These are phyloP conservation scores for Oligia strigilis DNA, from an alignment of 2,888 invertebrate species.

Conservation along the genomic window DNA sequence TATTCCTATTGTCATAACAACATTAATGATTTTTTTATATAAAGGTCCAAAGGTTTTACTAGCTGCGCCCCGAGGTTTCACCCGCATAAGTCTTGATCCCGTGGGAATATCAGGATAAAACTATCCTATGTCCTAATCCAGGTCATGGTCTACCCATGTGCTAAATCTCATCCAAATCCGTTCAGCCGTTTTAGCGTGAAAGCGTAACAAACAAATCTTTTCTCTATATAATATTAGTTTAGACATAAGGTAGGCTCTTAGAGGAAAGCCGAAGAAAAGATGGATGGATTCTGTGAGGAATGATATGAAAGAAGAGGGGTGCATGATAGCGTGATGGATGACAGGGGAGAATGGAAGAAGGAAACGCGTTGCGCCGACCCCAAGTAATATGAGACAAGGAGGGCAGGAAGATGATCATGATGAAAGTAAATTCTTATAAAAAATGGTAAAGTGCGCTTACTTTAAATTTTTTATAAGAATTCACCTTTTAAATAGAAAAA, in stretches of 20 bases:
- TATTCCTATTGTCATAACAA: background rate
- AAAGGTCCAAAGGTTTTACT: background rate
- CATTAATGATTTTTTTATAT: slow-evolving; percentile 3
- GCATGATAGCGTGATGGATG: background rate
- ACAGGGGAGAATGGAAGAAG: background rate
- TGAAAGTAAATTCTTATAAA: background rate
- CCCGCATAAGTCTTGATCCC: background rate
- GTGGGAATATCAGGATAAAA: background rate
- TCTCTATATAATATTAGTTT: background rate
- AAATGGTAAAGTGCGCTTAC: too few relatives aligned
- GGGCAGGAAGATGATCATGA: background rate
- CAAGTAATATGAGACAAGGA: background rate
- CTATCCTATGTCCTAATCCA: background rate
- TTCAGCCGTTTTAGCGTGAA: background rate
- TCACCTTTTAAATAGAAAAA: background rate
- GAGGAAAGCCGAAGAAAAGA: background rate
- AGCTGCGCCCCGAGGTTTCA: background rate
- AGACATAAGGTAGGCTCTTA: background rate
- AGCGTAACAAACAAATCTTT: background rate
- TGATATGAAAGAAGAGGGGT: background rate
- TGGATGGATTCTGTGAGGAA: background rate
- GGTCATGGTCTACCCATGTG: background rate
- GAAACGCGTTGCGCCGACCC: background rate
- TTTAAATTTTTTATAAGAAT: too few relatives aligned
- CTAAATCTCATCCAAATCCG: background rate